Base-by-base conservation (phyloP, 2,797 vertebrate genomes). In the Galaxias olidus region DNA sequence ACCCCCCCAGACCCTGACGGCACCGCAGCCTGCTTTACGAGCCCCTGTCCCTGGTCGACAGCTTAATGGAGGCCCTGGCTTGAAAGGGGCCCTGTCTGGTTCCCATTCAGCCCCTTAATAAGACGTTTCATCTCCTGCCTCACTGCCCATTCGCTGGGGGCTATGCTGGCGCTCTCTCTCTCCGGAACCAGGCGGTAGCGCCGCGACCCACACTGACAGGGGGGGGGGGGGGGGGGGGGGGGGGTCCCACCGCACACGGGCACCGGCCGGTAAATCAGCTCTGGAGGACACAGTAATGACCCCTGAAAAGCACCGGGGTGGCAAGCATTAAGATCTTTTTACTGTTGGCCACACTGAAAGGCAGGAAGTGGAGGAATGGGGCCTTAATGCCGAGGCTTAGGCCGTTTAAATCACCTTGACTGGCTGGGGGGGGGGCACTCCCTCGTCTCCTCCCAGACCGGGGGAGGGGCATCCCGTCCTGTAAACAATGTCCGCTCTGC, bases 331-430 rank as follows among this genome's bases (percentile, higher is more conserved):
- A 84, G 83, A 84, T 89, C 78, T 87, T 50, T 87, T 88, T 85
- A 87, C 82, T 75, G 78, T 75, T 69, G 72, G 64, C 69, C 69
- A 15, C 70, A 86, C 84, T 85, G 84, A 86, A 86, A 88, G 75
- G 60, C 86, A 84, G 84, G 79, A 88, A 82, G 79, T 71, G 73
- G 46, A 76, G 81, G 70, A 86, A 75, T 60, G 76, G 71, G 45
- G 66, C 54, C 8, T 47, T 76, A 82, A 80, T 62, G 72, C 73
- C 55, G 30, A 57, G 79, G 70, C 82, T 81, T 85, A 56, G 76
- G 20, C 82, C 80, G 69, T 79, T 88, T 90, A 88, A 92, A 91
- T 91, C 91, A 92, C 89, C 86, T 90, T 89, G 86, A 88, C 85
- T 84, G 69, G 78, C 52, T n/a, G 61, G 67, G 45, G 42, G 63